These are phyloP conservation scores for Channa argus DNA, from an alignment of 2,113 vertebrate genomes.

Conservation along the genomic window DNA sequence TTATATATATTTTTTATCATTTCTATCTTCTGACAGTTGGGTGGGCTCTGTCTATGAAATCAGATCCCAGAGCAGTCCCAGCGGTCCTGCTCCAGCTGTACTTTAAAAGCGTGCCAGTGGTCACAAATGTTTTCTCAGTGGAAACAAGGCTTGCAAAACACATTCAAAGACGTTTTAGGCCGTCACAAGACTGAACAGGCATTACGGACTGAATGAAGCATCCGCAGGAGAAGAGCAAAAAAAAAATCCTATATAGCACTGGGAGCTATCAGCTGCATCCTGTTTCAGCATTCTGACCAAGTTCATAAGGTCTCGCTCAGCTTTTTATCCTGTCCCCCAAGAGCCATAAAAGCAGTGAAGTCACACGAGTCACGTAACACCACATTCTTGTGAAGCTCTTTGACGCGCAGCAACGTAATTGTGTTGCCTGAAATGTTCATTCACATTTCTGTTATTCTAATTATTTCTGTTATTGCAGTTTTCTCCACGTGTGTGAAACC, in stretches of 20 bases:
- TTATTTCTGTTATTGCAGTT: not conserved
- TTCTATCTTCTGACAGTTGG: constrained; percentile 13
- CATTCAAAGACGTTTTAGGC: constrained; percentile 39
- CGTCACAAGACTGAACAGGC: constrained; percentile 35
- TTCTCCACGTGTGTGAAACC: no score
- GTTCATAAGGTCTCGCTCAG: constrained; percentile 65
- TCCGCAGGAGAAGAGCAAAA: constrained; percentile 35
- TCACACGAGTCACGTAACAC: constrained; percentile 61
- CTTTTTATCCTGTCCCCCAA: constrained; percentile 69
- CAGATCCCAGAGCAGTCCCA: constrained; percentile 45
- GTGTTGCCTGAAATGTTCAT: constrained; percentile 5
- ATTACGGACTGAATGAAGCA: constrained; percentile 13
- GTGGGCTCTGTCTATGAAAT: constrained; percentile 24
- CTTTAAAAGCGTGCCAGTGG: constrained; percentile 62
- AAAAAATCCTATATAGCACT: constrained; percentile 53
- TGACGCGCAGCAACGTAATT: constrained; percentile 6
- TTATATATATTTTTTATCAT: not conserved
- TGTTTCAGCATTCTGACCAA: constrained; percentile 66
- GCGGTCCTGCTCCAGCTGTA: constrained; percentile 61
- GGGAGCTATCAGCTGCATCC: constrained; percentile 83
- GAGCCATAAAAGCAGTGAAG: constrained; percentile 55
- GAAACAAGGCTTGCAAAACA: constrained; percentile 49
- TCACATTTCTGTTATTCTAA: not conserved
- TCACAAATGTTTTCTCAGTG: constrained; percentile 72
- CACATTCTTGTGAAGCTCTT: constrained; percentile 52